phyloP scores from a whole-genome alignment of 2,797 vertebrate species.

The Dendrocincla tyrannina region DNA sequence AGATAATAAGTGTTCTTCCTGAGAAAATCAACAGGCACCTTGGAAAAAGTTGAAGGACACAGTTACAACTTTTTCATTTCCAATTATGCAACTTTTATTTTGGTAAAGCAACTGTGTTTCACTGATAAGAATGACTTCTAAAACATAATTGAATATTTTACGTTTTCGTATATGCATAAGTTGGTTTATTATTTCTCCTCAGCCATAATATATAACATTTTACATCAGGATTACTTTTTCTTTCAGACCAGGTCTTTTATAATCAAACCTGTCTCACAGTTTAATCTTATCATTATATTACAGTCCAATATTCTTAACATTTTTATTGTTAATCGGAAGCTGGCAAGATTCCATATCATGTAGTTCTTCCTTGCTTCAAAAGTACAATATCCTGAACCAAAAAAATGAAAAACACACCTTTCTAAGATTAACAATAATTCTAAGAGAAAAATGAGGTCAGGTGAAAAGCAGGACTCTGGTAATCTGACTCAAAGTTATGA shows the following conservation, averaged over 20 bases:
- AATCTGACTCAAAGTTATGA: neutral
- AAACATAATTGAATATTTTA: slow-evolving; percentile 65
- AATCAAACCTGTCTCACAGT: slow-evolving; percentile 49
- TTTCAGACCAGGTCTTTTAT: slow-evolving; percentile 21
- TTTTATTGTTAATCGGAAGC: slow-evolving; percentile 32
- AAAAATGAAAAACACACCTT: neutral
- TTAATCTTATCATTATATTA: slow-evolving; percentile 60
- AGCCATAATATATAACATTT: slow-evolving; percentile 26
- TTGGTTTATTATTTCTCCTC: slow-evolving; percentile 50
- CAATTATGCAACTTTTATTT: slow-evolving; percentile 51
- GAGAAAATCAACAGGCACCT: neutral
- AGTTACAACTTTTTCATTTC: slow-evolving; percentile 44
- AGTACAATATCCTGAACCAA: slow-evolving; percentile 31
- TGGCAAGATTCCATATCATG: slow-evolving; percentile 22
- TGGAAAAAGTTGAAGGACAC: slow-evolving; percentile 41
- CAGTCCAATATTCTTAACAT: slow-evolving; percentile 8
- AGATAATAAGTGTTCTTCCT: neutral
- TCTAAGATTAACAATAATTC: neutral
- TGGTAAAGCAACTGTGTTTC: slow-evolving; percentile 53
- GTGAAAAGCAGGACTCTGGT: neutral
- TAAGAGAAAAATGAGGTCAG: neutral
- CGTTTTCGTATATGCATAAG: slow-evolving; percentile 27
- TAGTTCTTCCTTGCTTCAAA: slow-evolving; percentile 19
- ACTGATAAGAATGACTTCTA: slow-evolving; percentile 56
- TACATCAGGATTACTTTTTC: slow-evolving; percentile 28